Base-by-base conservation (phyloP, 2,888 invertebrate species). In the Cyrtodaria siliqua region DNA sequence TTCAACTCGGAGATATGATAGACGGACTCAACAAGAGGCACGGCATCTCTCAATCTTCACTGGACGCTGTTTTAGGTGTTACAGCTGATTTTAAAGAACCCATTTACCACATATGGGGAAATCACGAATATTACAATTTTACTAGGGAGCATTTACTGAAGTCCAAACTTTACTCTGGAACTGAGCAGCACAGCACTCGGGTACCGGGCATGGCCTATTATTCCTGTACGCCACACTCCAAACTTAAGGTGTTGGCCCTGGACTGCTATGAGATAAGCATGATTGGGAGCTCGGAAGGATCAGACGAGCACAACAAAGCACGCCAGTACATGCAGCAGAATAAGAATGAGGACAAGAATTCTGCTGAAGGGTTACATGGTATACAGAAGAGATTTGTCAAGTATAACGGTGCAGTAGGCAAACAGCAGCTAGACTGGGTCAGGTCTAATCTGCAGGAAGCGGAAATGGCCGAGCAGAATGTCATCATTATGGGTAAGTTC, bases 51-150 rank as follows among this genome's bases (percentile, higher is more conserved):
- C 62, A 84, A 3, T 50, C 38, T 2, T 89, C 91, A n/a, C 60
- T 93, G 9, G 61, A 77, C n/a, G 76, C 81, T 27, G 86, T 90
- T 8, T 55, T 92, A 26, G 80, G 82, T n/a, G 84, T 84, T 9
- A 90, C 92, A 63, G 57, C 79, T 3, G 59, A 73, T 18, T 83
- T 87, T 49, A 27, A 44, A 6, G 73, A 70, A 18, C 80, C 85
- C n/a, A 62, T 87, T 4, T 87, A 87, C 42, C 92, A 93, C 80
- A 82, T 91, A 8, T 87, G 91, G 73, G 93, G 93, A 33, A 93
- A 93, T 82, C 93, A 93, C 80, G 93, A 93, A 69, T 83, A 92
- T 14, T 93, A 93, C 81, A 93, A 93, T 82, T 91, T 93, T 71
- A 77, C 83, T 2, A 82, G 91, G 16, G 66, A 86, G 49, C 77